These are phyloP conservation scores for Eupithecia pulchellata DNA, from an alignment of 2,888 invertebrate genomes.

Conservation along the genomic window DNA sequence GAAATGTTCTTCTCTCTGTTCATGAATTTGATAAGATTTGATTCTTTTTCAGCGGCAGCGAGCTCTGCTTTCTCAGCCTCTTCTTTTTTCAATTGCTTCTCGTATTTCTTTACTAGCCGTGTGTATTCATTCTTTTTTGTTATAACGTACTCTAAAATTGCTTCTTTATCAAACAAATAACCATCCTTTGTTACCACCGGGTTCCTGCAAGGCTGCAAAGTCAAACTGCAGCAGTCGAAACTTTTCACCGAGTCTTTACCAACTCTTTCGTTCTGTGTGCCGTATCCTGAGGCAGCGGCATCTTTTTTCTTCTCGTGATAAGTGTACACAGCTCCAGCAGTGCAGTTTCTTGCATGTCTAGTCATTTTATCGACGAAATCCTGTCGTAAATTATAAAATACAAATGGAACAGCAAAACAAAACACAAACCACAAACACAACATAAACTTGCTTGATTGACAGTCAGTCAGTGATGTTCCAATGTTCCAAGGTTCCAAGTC, in stretches of 20 bases:
- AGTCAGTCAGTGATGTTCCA: no score
- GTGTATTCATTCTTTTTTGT: conserved; percentile 96
- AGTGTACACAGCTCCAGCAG: conserved; percentile 98
- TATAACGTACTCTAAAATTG: conserved; percentile 97
- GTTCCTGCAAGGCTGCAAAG: conserved; percentile 97
- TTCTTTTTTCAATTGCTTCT: conserved; percentile 92
- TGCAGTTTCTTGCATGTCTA: conserved; percentile 98
- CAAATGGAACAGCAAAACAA: neutral
- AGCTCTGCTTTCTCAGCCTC: conserved; percentile 89
- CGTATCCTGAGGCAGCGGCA: conserved; percentile 97
- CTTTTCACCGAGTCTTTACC: conserved; percentile 96
- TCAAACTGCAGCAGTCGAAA: conserved; percentile 98
- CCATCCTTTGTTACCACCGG: conserved; percentile 95
- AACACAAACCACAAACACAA: neutral
- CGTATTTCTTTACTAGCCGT: conserved; percentile 95
- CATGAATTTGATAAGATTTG: conserved; percentile 91
- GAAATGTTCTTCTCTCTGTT: conserved; percentile 93
- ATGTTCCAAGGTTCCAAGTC: no score
- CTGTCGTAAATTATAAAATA: neutral
- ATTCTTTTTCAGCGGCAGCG: conserved; percentile 89
- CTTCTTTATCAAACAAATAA: conserved; percentile 98
- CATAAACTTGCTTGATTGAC: no score
- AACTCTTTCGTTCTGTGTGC: conserved; percentile 92
- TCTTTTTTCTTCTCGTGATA: conserved; percentile 99
- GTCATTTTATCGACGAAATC: conserved; percentile 86